phyloP scores from a whole-genome alignment of 2,797 vertebrate genomes.

The Melanotaenia trifasciata region DNA sequence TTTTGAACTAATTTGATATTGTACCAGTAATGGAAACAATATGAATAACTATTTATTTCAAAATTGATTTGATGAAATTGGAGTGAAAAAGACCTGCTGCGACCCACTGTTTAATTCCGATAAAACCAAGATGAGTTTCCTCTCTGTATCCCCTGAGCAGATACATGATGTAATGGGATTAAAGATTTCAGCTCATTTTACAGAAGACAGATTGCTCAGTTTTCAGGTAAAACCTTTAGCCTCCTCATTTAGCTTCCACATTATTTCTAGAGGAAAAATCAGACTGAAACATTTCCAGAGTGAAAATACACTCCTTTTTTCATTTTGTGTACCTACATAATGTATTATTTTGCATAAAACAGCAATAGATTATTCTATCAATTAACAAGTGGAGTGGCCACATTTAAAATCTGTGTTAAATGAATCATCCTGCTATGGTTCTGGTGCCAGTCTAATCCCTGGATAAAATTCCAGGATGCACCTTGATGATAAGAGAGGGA shows the following conservation, averaged over 20 bases:
- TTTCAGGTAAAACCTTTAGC: constrained; percentile 26
- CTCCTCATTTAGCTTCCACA: constrained; percentile 7
- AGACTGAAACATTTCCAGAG: constrained; percentile 18
- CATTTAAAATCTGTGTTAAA: constrained; percentile 36
- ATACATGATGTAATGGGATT: constrained; percentile 47
- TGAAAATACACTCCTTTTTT: constrained; percentile 10
- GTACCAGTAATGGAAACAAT: constrained; percentile 2
- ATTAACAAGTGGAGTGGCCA: constrained; percentile 50
- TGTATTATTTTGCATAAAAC: not conserved
- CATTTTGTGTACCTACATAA: not conserved
- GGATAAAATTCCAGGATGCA: constrained; percentile 31
- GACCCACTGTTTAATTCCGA: constrained; percentile 31
- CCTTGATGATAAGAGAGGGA: not conserved
- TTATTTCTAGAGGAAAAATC: constrained; percentile 11
- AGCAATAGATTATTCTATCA: constrained; percentile 37
- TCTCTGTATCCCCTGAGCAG: constrained; percentile 27
- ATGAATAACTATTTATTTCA: constrained; percentile 21
- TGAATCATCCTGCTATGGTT: constrained; percentile 19
- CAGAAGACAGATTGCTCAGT: constrained; percentile 38
- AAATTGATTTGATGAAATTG: constrained; percentile 34
- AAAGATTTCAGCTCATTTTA: constrained; percentile 55
- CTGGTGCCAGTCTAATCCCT: constrained; percentile 18
- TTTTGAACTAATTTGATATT: constrained; percentile 20
- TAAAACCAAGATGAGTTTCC: constrained; percentile 38
- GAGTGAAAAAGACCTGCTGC: constrained; percentile 39